phyloP scores from a whole-genome alignment of 2,888 invertebrate species.

The Colletes collaris region DNA sequence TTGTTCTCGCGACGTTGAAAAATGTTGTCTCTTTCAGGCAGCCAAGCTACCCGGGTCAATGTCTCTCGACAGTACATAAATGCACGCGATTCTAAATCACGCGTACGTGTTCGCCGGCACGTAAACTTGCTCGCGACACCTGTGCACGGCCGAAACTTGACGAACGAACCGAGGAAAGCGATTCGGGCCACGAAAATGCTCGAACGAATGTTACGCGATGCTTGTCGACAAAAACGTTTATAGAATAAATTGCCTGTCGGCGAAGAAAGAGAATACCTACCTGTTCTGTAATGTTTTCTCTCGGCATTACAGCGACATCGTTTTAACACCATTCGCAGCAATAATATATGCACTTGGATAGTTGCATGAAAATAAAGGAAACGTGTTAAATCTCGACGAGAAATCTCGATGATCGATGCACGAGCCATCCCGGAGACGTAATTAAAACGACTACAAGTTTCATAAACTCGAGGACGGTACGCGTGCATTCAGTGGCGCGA shows the following conservation, averaged over 20 bases:
- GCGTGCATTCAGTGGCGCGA: neutral
- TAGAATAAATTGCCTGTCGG: no score
- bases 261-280: no score
- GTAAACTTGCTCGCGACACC: constrained; percentile 15
- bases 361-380: no score
- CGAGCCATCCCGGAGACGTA: neutral
- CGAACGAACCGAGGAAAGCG: neutral
- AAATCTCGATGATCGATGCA: neutral
- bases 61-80: constrained; percentile 56
- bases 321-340: no score
- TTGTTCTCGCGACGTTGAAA: constrained; percentile 74
- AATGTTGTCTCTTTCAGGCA: constrained; percentile 68
- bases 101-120: neutral
- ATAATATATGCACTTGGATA: no score
- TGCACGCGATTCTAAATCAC: constrained; percentile 32
- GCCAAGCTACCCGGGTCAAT: constrained; percentile 55
- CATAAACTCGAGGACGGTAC: neutral
- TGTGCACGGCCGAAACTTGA: constrained; percentile 5
- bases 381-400: no score
- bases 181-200: neutral
- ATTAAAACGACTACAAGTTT: constrained; percentile 8
- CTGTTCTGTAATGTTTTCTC: no score
- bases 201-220: no score
- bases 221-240: neutral
- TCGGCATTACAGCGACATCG: no score